Conservation (phyloP, 2,797 vertebrate species). For the Leucoraja ocellata region DNA sequence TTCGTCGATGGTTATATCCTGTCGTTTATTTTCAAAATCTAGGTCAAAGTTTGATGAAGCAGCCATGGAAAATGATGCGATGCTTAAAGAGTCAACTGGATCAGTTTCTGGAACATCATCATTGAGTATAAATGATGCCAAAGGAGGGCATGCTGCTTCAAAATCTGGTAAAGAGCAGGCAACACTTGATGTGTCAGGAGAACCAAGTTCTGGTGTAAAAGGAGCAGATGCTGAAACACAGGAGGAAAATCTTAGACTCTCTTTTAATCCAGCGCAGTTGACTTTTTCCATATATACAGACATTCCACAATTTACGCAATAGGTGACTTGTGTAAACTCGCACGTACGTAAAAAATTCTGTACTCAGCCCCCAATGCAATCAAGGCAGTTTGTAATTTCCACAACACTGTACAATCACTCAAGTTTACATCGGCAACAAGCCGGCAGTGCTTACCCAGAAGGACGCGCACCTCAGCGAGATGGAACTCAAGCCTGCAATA, state of each 20-base stretch:
- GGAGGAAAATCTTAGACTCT: conserved; percentile 40
- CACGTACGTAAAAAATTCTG: too few relatives aligned
- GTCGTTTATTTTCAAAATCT: conserved; percentile 75
- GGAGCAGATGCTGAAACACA: conserved; percentile 59
- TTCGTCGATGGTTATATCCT: conserved; percentile 64
- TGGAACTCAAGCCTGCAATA: too few relatives aligned
- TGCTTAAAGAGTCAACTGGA: conserved; percentile 71
- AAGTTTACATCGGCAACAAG: too few relatives aligned
- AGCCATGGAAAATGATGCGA: conserved; percentile 69
- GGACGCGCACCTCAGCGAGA: too few relatives aligned
- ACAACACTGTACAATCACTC: too few relatives aligned
- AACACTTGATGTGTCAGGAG: conserved; percentile 87
- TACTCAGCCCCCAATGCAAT: too few relatives aligned
- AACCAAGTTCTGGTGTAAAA: conserved; percentile 85
- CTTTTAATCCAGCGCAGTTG: neutral
- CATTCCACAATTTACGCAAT: too few relatives aligned
- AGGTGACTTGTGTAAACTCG: too few relatives aligned
- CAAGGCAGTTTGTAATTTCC: too few relatives aligned
- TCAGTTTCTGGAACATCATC: conserved; percentile 83
- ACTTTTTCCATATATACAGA: neutral
- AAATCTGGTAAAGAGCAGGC: conserved; percentile 87
- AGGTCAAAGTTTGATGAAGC: conserved; percentile 80
- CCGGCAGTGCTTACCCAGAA: too few relatives aligned
- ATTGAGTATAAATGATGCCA: conserved; percentile 94
- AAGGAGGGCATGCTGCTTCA: conserved; percentile 79